Conservation (phyloP, 2,797 vertebrate genomes). For the Sebastes jordani region DNA sequence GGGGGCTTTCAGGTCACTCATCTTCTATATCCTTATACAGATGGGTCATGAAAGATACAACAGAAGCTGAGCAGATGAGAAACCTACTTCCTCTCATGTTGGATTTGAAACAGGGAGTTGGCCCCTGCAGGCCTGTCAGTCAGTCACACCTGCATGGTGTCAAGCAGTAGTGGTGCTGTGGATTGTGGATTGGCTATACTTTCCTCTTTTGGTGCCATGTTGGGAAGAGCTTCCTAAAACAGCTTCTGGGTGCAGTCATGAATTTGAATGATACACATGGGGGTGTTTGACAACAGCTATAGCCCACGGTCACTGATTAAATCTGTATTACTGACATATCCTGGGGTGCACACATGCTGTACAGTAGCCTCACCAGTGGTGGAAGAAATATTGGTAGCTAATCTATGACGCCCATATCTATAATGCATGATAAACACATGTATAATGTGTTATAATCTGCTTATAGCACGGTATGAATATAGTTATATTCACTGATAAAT, state of each 20-base stretch:
- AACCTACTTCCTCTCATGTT: too few relatives aligned
- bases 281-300: not conserved
- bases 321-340: not conserved
- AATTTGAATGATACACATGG: not conserved
- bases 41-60: not conserved
- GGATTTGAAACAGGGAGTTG: not conserved
- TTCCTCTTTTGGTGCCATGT: not conserved
- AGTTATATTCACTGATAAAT: too few relatives aligned
- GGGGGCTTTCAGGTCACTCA: not conserved
- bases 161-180: not conserved
- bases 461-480: not conserved
- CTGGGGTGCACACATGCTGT: not conserved
- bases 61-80: too few relatives aligned
- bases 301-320: not conserved
- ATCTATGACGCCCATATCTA: not conserved
- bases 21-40: not conserved
- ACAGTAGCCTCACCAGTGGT: not conserved
- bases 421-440: not conserved
- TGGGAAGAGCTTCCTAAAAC: not conserved
- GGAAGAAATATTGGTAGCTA: not conserved
- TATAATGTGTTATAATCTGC: not conserved
- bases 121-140: not conserved
- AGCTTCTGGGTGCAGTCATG: not conserved
- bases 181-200: not conserved
- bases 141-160: not conserved